Evolutionary conservation across 2,888 invertebrate species (phyloP), one percentile per base, ranked within the genome.

Genomic region (Trichopoda pennipes): DNA sequence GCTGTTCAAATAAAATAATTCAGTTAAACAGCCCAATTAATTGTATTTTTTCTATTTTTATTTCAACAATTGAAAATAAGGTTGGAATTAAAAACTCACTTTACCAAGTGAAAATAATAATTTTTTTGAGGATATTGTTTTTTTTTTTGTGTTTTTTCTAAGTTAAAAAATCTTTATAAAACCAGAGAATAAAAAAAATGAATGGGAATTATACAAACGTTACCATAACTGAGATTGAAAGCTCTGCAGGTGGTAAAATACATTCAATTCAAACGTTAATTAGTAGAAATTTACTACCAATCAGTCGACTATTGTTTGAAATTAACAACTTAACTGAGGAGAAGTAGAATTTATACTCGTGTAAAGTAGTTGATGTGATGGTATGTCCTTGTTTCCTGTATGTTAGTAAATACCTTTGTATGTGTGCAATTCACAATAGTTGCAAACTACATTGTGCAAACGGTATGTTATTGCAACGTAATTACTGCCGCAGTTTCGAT

Each of bases 201-300:
- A 21, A 63, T 44, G 35, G 23, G 4, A 35, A 51, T 72, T 19
- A 38, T 6, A 28, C 38, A 53, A 61, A 19, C 28, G n/a, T 23
- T 73, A 79, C 35, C 38, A 28, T 35, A 61, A 61, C 72, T 73
- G 68, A 10, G 53, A 42, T 53, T 68, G 79, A 74, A 61, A 49
- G 68, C 38, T 68, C 49, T 61, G 79, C 68, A 74, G 79, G 74
- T 74, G 64, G 61, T 10, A 38, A 44, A 72, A 66, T 44, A 28
- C 47, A 69, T 63, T 63, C 38, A 61, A 66, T 82, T 64, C 69
- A 68, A 79, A 78, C 85, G 88, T 87, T 89, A 88, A 88, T 89
- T 88, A 88, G 88, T 86, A 87, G 85, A 88, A 88, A 86, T 87
- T 88, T 88, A 84, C 84, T 87, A 86, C 86, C 89, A 88, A 88